phyloP scores from a whole-genome alignment of 1,140 invertebrate genomes.

The Drosophila nannoptera region DNA sequence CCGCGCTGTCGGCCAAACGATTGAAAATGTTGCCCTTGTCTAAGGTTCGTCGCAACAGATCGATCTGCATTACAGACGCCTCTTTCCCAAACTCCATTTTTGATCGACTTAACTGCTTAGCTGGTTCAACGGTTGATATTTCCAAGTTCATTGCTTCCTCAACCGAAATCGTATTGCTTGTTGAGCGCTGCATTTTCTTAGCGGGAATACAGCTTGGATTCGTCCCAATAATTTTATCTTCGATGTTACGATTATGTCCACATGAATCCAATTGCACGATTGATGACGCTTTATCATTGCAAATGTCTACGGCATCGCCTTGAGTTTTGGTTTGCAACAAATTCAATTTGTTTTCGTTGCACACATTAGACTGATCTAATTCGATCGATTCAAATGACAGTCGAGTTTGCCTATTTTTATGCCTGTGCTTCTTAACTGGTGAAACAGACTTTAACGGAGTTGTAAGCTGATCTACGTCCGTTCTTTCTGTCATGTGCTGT shows the following conservation, averaged over 20 bases:
- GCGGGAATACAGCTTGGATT: not conserved
- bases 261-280: too few relatives aligned
- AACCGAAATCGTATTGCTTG: not conserved
- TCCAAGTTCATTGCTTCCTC: constrained; percentile 12
- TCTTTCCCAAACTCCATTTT: not conserved
- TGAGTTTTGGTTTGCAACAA: not conserved
- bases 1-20: not conserved
- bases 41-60: not conserved
- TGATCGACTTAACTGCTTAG: not conserved
- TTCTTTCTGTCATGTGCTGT: not conserved
- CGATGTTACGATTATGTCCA: too few relatives aligned
- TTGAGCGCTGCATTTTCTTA: not conserved
- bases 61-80: not conserved
- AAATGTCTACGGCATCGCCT: too few relatives aligned
- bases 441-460: not conserved
- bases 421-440: not conserved
- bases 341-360: not conserved
- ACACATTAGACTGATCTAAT: not conserved
- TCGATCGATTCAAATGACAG: constrained; percentile 1
- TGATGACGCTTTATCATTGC: too few relatives aligned
- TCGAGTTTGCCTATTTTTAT: constrained; percentile 2
- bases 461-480: not conserved
- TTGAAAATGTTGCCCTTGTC: not conserved
- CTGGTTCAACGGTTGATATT: not conserved
- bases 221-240: too few relatives aligned